These are phyloP conservation scores for Muraenolepis orangiensis DNA, from an alignment of 2,797 vertebrate genomes.

Conservation along the genomic window DNA sequence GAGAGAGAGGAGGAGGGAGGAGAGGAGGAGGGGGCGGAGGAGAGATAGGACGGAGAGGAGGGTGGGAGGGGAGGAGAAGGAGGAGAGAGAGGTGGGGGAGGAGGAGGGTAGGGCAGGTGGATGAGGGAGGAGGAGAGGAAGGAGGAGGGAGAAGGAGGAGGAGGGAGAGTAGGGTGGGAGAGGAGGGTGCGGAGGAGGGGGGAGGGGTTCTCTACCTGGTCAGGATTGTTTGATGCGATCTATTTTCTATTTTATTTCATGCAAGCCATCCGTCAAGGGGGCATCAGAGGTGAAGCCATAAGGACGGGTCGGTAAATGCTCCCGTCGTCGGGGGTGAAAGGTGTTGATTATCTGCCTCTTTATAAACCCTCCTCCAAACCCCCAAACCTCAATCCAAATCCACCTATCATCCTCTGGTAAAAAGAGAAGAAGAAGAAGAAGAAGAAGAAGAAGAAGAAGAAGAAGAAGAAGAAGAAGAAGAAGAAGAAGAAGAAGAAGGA, in stretches of 20 bases:
- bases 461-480: neutral
- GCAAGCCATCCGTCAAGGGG: no score
- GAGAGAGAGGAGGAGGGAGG: neutral
- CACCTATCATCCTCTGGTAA: no score
- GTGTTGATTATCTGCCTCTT: constrained; percentile 12
- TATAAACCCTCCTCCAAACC: no score
- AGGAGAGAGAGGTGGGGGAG: neutral
- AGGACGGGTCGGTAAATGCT: no score
- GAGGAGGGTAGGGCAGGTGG: constrained; percentile 16
- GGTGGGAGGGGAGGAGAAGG: no score
- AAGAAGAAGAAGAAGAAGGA: neutral
- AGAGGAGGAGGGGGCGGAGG: neutral
- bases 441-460: no score
- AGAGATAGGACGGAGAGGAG: constrained; percentile 5
- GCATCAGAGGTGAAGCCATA: no score
- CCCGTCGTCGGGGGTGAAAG: constrained; percentile 17
- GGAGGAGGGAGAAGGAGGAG: neutral
- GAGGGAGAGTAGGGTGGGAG: neutral
- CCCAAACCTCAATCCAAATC: no score
- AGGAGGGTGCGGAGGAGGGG: constrained; percentile 10
- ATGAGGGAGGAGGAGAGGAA: no score
- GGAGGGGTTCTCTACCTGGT: constrained; percentile 24
- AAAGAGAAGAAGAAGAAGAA: no score
- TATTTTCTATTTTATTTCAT: no score
- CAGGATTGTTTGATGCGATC: no score